Base-by-base conservation (phyloP, 2,113 vertebrate species). In the Probosciger aterrimus region DNA sequence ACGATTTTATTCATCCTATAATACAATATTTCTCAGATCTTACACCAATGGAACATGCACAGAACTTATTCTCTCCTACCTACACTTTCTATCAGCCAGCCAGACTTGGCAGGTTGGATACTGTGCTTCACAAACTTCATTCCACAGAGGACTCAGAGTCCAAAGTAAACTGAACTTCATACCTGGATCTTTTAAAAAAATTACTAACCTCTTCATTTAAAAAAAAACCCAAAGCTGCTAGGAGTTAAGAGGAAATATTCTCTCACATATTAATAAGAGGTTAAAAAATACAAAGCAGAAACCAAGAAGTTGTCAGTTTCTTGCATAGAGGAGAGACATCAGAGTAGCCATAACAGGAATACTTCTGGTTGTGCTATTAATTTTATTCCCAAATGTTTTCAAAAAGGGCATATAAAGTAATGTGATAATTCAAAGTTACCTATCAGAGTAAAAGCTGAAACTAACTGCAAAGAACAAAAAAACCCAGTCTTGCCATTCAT, bases 331-430 rank as follows among this genome's bases (percentile, higher is more conserved):
- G 2, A 70, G 11, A 12, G 14, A 46, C 11, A 19, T 65, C 8
- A 78, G 14, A 77, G 57, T 4, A 65, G 4, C 12, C 5, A 9
- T 39, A 69, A 39, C 10, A 59, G 10, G 27, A 53, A 44, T 55
- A 3, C 14, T 39, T 22, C 5, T 10, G 8, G 1, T n/a, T 8
- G 4, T 39, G 10, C 1, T 79, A 28, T n/a, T 53, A 3, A 18
- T 20, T 27, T 65, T 63, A 35, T 28, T 53, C 7, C 3, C 18
- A 70, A 80, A 70, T 33, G 0, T 53, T 80, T 70, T 75, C 9
- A 47, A 31, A 60, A 70, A 20, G 3, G 1, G 4, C 0, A 53
- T 59, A 14, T 11, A 65, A 14, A 14, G 2, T 31, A 44, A 60
- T 65, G 12, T 3, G 7, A 37, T 35, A 70, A 70, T 76, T 75